Conservation (phyloP, 2,888 invertebrate species). For the Lycaena phlaeas region DNA sequence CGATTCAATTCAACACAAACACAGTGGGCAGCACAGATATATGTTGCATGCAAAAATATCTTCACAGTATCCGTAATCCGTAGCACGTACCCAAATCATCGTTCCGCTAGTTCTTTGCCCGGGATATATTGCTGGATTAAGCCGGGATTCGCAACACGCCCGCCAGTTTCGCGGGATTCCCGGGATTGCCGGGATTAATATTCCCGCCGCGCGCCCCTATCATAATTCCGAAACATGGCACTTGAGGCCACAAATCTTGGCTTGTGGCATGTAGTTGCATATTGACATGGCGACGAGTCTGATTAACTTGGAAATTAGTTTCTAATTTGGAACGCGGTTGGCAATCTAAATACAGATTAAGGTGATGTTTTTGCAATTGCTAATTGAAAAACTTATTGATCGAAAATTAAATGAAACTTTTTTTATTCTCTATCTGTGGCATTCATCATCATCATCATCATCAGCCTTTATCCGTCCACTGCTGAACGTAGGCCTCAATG, state of each 20-base stretch:
- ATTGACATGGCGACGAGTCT: slow-evolving; percentile 12
- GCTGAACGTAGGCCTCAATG: too few species aligned
- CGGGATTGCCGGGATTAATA: slow-evolving; percentile 40
- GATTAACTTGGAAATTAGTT: background rate
- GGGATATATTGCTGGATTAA: slow-evolving; percentile 21
- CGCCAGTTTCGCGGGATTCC: slow-evolving; percentile 23
- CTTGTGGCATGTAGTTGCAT: slow-evolving; percentile 32
- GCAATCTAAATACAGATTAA: too few species aligned
- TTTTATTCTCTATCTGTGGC: too few species aligned
- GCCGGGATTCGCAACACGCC: slow-evolving; percentile 25
- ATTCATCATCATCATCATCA: too few species aligned
- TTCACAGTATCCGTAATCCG: slow-evolving; percentile 11
- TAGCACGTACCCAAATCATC: slow-evolving; percentile 17
- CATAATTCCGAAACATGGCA: slow-evolving; percentile 44
- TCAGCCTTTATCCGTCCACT: too few species aligned
- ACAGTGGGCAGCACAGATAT: too few species aligned
- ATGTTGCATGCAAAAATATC: slow-evolving; percentile 3
- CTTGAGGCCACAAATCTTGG: slow-evolving; percentile 48
- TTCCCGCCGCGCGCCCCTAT: slow-evolving; percentile 40
- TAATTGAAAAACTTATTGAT: too few species aligned
- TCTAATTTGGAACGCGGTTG: background rate
- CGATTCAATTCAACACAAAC: background rate
- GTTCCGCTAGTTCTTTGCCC: slow-evolving; percentile 16
- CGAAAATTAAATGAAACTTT: too few species aligned
- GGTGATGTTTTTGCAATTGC: too few species aligned